phyloP scores from a whole-genome alignment of 1,140 invertebrate species.

The Drosophila arawakana region DNA sequence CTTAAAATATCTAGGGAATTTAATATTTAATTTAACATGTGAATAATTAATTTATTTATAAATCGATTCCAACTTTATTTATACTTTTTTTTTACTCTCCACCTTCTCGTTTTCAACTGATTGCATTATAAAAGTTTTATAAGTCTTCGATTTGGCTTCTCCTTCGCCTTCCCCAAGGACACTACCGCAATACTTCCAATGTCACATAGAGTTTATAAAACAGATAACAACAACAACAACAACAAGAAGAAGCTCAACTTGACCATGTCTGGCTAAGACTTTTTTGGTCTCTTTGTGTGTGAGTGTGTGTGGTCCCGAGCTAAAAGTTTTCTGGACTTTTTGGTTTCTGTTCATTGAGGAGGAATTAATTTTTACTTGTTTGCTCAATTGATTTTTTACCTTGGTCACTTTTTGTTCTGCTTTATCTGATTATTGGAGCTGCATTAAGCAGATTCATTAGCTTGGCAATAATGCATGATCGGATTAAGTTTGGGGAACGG shows the following conservation, averaged over 20 bases:
- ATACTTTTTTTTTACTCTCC: no score
- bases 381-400: slow-evolving; percentile 72
- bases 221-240: slow-evolving; percentile 44
- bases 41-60: no score
- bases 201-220: slow-evolving; percentile 76
- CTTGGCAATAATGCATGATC: slow-evolving; percentile 77
- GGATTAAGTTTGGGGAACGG: slow-evolving; percentile 56
- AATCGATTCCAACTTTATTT: no score
- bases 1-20: no score
- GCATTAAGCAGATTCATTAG: slow-evolving; percentile 80
- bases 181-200: slow-evolving; percentile 58
- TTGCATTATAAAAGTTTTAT: slow-evolving; percentile 64
- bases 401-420: slow-evolving; percentile 37
- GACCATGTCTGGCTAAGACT: slow-evolving; percentile 18
- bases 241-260: slow-evolving; percentile 30
- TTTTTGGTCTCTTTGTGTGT: slow-evolving; percentile 24
- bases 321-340: slow-evolving; percentile 52
- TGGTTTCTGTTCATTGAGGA: slow-evolving; percentile 61
- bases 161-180: slow-evolving; percentile 61
- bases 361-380: slow-evolving; percentile 81
- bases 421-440: slow-evolving; percentile 44
- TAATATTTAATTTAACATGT: no score
- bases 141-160: slow-evolving; percentile 12
- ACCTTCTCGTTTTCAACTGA: slow-evolving; percentile 48
- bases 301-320: slow-evolving; percentile 53